phyloP scores from a whole-genome alignment of 2,113 vertebrate genomes.

The Hippocampus zosterae region DNA sequence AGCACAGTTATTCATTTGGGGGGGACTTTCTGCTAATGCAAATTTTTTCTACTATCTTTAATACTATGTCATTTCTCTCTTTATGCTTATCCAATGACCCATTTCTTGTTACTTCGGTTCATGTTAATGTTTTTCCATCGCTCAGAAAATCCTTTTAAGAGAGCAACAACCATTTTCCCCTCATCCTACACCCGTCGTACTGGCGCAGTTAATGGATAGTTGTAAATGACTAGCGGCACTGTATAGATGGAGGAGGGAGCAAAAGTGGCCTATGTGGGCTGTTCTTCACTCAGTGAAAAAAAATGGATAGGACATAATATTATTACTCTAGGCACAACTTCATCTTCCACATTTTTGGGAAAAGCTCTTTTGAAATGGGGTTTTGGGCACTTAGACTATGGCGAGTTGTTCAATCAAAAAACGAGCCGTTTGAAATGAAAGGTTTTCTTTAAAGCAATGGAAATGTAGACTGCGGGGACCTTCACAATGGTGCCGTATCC shows the following conservation, averaged over 20 bases:
- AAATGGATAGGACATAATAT: slow-evolving; percentile 48
- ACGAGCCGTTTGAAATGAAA: slow-evolving; percentile 34
- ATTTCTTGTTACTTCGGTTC: slow-evolving; percentile 30
- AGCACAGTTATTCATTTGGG: not conserved
- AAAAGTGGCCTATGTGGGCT: slow-evolving; percentile 18
- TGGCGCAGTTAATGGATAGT: slow-evolving; percentile 59
- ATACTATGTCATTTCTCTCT: not conserved
- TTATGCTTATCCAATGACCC: not conserved
- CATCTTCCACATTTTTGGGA: slow-evolving; percentile 28
- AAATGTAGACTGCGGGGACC: slow-evolving; percentile 18
- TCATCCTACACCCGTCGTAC: slow-evolving; percentile 57
- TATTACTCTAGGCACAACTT: slow-evolving; percentile 36
- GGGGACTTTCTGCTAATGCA: too few relatives aligned
- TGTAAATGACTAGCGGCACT: slow-evolving; percentile 48
- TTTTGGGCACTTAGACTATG: slow-evolving; percentile 30
- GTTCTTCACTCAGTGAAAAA: slow-evolving; percentile 54
- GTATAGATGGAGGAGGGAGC: slow-evolving; percentile 5
- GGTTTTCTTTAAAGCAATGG: slow-evolving; percentile 18
- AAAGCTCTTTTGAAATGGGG: slow-evolving; percentile 30
- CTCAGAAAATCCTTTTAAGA: slow-evolving; percentile 58
- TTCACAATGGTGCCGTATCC: slow-evolving; percentile 29
- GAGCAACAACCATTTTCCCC: slow-evolving; percentile 38
- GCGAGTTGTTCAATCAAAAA: slow-evolving; percentile 36
- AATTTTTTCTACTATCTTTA: not conserved
- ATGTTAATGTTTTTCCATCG: slow-evolving; percentile 24